phyloP scores from a whole-genome alignment of 2,113 vertebrate species.

The Emydura subglobosa region DNA sequence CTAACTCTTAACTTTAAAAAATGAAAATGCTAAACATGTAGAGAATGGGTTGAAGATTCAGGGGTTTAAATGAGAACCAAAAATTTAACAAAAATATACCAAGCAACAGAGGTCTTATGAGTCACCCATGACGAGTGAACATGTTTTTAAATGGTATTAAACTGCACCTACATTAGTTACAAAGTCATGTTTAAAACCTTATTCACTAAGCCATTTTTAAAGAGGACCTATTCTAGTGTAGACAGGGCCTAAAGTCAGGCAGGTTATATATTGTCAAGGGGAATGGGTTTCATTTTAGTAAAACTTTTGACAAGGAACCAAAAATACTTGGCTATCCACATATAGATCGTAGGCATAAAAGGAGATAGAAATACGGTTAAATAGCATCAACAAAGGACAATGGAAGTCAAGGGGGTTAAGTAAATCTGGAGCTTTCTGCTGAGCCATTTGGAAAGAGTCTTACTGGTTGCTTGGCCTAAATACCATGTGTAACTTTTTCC shows the following conservation, averaged over 20 bases:
- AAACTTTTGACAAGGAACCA: not conserved
- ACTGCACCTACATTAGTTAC: not conserved
- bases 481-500: not conserved
- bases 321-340: not conserved
- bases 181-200: not conserved
- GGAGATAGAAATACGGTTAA: not conserved
- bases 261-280: not conserved
- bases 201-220: not conserved
- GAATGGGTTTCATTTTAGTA: not conserved
- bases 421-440: not conserved
- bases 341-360: not conserved
- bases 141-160: not conserved
- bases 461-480: not conserved
- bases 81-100: not conserved
- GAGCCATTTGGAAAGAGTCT: not conserved
- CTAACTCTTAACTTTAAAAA: not conserved
- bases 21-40: not conserved
- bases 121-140: not conserved
- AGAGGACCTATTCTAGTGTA: not conserved
- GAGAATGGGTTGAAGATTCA: not conserved
- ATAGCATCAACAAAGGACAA: not conserved
- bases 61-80: not conserved
- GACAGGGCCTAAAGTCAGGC: not conserved
- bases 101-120: not conserved
- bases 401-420: not conserved